These are phyloP conservation scores for Hycleus phaleratus DNA, from an alignment of 1,140 invertebrate species.

Conservation along the genomic window DNA sequence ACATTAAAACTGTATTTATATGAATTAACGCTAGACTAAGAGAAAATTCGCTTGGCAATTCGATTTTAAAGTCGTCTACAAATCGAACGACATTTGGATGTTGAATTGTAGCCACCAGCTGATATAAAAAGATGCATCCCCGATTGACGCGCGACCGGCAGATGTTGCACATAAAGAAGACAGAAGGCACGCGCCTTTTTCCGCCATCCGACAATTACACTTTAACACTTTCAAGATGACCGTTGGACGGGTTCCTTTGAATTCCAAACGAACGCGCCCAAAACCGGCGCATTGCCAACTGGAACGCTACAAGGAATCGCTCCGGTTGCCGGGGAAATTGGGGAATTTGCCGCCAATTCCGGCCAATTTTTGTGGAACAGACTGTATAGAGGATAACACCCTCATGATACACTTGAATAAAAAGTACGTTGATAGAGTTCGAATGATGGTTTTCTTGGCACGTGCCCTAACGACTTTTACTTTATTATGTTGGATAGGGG, in stretches of 20 bases:
- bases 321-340: too few species aligned
- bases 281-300: too few species aligned
- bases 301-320: too few species aligned
- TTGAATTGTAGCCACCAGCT: constrained; percentile 6
- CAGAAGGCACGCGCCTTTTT: constrained; percentile 17
- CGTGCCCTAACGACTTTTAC: constrained; percentile 1
- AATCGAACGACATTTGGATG: too few species aligned
- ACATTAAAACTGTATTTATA: too few species aligned
- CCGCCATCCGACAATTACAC: neutral
- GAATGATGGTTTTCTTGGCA: constrained; percentile 12
- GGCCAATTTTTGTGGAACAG: neutral
- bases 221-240: neutral
- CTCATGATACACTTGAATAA: constrained; percentile 12
- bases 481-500: neutral
- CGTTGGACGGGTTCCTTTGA: too few species aligned
- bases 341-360: neutral
- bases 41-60: too few species aligned
- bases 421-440: constrained; percentile 10
- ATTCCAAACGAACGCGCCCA: too few species aligned
- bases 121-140: constrained; percentile 20
- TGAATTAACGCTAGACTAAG: too few species aligned
- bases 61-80: too few species aligned
- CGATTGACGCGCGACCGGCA: constrained; percentile 15
- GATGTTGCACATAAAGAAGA: constrained; percentile 13
- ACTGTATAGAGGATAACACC: constrained; percentile 1